Evolutionary conservation across 2,888 invertebrate species (phyloP).

Genomic region (Chrysodeixis includens): DNA sequence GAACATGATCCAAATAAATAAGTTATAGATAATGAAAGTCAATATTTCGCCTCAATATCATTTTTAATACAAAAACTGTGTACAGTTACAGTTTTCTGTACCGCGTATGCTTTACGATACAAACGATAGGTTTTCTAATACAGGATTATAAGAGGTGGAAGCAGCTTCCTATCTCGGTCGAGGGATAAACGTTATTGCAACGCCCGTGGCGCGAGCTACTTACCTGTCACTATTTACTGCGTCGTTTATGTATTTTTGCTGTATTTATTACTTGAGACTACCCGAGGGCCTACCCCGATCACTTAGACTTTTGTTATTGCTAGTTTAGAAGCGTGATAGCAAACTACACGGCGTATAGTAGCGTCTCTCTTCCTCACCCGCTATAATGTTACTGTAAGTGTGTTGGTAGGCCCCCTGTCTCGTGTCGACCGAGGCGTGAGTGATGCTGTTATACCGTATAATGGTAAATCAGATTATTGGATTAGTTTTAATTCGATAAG

Average conservation of each 20-base stretch:
- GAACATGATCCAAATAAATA: too few relatives aligned
- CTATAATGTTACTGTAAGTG: too few relatives aligned
- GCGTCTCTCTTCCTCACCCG: too few relatives aligned
- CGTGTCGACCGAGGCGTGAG: slow-evolving; percentile 10
- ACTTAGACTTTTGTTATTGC: too few relatives aligned
- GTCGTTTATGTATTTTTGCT: background rate
- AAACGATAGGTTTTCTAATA: slow-evolving; percentile 49
- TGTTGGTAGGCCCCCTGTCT: slow-evolving; percentile 33
- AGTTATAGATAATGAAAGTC: too few relatives aligned
- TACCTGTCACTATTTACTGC: slow-evolving; percentile 30
- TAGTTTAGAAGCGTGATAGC: too few relatives aligned
- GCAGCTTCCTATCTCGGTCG: slow-evolving; percentile 35
- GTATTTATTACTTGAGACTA: slow-evolving; percentile 31
- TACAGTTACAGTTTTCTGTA: background rate
- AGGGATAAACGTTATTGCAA: slow-evolving; percentile 46
- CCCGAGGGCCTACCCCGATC: too few relatives aligned
- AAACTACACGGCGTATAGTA: too few relatives aligned
- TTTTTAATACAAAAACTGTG: too few relatives aligned
- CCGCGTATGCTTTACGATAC: slow-evolving; percentile 26
- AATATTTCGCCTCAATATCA: background rate
- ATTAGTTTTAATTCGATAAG: background rate
- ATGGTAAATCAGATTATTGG: background rate
- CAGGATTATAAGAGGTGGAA: slow-evolving; percentile 47
- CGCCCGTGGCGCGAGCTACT: slow-evolving; percentile 38
- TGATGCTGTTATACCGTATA: slow-evolving; percentile 21